Base-by-base conservation (phyloP, 2,797 vertebrate genomes). In the Pseudotriccus pelzelni region DNA sequence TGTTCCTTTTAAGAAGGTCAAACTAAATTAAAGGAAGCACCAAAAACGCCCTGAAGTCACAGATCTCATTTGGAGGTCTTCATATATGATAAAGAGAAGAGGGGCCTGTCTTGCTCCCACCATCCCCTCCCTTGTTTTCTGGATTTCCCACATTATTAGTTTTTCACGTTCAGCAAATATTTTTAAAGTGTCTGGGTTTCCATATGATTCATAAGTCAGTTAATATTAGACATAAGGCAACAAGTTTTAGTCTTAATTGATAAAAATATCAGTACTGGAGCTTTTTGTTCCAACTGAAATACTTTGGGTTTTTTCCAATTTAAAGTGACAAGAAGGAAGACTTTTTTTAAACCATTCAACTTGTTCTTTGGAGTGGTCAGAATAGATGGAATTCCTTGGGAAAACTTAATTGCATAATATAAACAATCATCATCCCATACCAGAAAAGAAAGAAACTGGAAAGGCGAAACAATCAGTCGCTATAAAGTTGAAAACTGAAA, bases 1-100 rank as follows among this genome's bases (percentile, higher is more conserved):
- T 75, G 23, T 30, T 91, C 84, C 55, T 90, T 70, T 60, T 37
- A 63, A 96, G 95, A 96, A 95, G 70, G 93, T 81, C 92, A 96
- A 87, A 49, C 13, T 63, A 94, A 94, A 93, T 44, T 32, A 89
- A 95, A 96, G 78, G 56, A 89, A 92, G 55, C 11, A 36, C 52
- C 49, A 44, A 60, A 73, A 62, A 24, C 6, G 2, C 7, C 27
- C 28, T 78, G 36, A 81, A 96, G 34, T 34, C 12, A 34, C 7
- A 72, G 23, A 21, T 69, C 24, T 81, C 43, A 80, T 63, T 49
- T 75, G 22, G 8, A 85, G 59, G 30, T 47, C 32, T 72, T 63
- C 53, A 52, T 10, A 53, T 2, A 50, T 2, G 11, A 85, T 6
- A 50, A 85, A 74, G 10, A 56, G 36, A 49, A 69, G 10, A 5